Evolutionary conservation across 2,113 vertebrate species (phyloP).

Genomic region (Poeciliopsis retropinna): DNA sequence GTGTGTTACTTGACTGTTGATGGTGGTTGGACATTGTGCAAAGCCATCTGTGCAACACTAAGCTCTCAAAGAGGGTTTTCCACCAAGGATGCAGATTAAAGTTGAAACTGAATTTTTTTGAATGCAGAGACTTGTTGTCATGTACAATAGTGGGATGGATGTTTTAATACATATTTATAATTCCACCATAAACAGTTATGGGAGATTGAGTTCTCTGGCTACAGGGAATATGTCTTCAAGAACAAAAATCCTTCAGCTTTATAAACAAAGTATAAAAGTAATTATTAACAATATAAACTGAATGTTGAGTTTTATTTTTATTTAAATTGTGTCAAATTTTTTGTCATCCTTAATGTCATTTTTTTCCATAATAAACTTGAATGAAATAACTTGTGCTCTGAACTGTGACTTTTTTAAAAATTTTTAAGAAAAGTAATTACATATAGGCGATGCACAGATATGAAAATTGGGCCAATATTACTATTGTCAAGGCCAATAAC

Average conservation of each 20-base stretch:
- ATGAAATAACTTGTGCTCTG: slow-evolving; percentile 42
- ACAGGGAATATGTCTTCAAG: slow-evolving; percentile 43
- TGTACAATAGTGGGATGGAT: slow-evolving; percentile 24
- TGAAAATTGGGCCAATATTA: too few species aligned
- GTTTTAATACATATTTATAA: slow-evolving; percentile 28
- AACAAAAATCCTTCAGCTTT: slow-evolving; percentile 58
- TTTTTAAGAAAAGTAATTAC: too few species aligned
- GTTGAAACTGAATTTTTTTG: slow-evolving; percentile 2
- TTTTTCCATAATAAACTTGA: slow-evolving; percentile 82
- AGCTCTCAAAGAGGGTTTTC: slow-evolving; percentile 15
- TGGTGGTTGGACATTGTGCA: slow-evolving; percentile 8
- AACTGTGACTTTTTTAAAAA: neutral
- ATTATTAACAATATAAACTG: slow-evolving; percentile 63
- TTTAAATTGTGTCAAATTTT: slow-evolving; percentile 58
- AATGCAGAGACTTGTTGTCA: slow-evolving; percentile 24
- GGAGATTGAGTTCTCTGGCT: slow-evolving; percentile 12
- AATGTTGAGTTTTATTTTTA: slow-evolving; percentile 55
- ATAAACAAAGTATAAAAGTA: slow-evolving; percentile 64
- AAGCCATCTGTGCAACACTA: slow-evolving; percentile 21
- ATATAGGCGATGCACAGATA: too few species aligned
- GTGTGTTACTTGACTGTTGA: slow-evolving; percentile 4
- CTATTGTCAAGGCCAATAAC: too few species aligned
- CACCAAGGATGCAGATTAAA: slow-evolving; percentile 1
- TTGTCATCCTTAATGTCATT: slow-evolving; percentile 72
- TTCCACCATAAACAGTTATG: slow-evolving; percentile 13